Evolutionary conservation across 2,797 vertebrate species (phyloP).

Genomic region (Leptatherina wallacei): DNA sequence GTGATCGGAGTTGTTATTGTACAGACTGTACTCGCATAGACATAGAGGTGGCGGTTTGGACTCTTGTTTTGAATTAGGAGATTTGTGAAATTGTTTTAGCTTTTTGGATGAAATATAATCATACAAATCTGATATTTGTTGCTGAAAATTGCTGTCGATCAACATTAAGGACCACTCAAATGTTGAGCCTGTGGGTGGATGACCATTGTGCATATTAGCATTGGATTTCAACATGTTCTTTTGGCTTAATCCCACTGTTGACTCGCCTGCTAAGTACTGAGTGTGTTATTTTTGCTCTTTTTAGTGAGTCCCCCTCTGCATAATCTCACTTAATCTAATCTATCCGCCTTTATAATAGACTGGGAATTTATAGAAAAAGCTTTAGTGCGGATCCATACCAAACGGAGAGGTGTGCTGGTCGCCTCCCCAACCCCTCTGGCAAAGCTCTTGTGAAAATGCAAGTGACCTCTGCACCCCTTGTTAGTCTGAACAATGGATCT

Average conservation of each 20-base stretch:
- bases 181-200: slow-evolving; percentile 54
- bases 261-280: slow-evolving; percentile 76
- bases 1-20: slow-evolving; percentile 76
- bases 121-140: slow-evolving; percentile 21
- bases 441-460: slow-evolving; percentile 79
- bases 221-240: slow-evolving; percentile 74
- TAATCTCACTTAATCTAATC: slow-evolving; percentile 87
- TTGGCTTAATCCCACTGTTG: slow-evolving; percentile 80
- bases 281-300: slow-evolving; percentile 82
- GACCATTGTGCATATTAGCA: slow-evolving; percentile 72
- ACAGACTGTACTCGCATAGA: slow-evolving; percentile 42
- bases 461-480: slow-evolving; percentile 78
- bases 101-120: slow-evolving; percentile 22
- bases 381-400: slow-evolving; percentile 77
- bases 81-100: slow-evolving; percentile 41
- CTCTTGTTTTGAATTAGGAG: slow-evolving; percentile 36
- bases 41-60: slow-evolving; percentile 35
- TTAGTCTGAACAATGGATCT: slow-evolving; percentile 74
- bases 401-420: slow-evolving; percentile 64
- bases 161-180: slow-evolving; percentile 58
- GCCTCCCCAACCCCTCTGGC: slow-evolving; percentile 70
- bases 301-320: slow-evolving; percentile 75
- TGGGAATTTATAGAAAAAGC: slow-evolving; percentile 77
- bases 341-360: slow-evolving; percentile 79
- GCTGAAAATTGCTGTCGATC: slow-evolving; percentile 3